These are phyloP conservation scores for Neopipo cinnamomea DNA, from an alignment of 2,113 vertebrate genomes.

Conservation along the genomic window DNA sequence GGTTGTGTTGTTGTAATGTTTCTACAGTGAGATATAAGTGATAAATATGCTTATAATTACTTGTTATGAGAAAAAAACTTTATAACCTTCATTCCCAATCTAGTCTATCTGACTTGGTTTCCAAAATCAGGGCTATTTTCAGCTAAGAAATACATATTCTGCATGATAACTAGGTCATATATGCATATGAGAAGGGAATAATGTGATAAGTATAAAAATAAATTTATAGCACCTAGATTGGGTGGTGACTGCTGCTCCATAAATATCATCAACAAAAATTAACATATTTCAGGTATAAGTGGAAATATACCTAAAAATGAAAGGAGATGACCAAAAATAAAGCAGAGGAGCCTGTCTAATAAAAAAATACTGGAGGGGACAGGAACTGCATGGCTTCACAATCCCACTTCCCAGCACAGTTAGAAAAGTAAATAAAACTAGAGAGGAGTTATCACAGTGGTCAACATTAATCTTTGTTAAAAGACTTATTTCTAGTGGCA, in stretches of 20 bases:
- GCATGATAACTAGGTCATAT: conserved; percentile 1
- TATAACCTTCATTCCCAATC: neutral
- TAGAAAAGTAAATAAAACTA: conserved; percentile 11
- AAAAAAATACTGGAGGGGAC: neutral
- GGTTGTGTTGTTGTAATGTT: neutral
- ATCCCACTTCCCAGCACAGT: neutral
- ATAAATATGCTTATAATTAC: neutral
- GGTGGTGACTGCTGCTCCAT: neutral
- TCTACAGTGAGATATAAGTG: neutral
- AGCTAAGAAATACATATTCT: neutral
- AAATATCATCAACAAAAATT: neutral
- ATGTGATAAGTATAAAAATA: conserved; percentile 15
- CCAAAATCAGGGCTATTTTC: neutral
- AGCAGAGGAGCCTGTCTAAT: neutral
- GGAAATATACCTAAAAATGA: neutral
- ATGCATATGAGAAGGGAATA: neutral
- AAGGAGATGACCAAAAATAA: neutral
- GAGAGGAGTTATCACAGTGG: neutral
- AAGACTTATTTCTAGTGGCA: neutral
- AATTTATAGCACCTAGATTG: neutral
- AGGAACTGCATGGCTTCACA: neutral
- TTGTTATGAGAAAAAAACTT: neutral
- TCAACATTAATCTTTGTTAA: neutral
- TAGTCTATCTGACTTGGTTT: neutral
- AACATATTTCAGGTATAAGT: neutral